Evolutionary conservation across 2,113 vertebrate genomes (phyloP).

Genomic region (Leucosticte australis): DNA sequence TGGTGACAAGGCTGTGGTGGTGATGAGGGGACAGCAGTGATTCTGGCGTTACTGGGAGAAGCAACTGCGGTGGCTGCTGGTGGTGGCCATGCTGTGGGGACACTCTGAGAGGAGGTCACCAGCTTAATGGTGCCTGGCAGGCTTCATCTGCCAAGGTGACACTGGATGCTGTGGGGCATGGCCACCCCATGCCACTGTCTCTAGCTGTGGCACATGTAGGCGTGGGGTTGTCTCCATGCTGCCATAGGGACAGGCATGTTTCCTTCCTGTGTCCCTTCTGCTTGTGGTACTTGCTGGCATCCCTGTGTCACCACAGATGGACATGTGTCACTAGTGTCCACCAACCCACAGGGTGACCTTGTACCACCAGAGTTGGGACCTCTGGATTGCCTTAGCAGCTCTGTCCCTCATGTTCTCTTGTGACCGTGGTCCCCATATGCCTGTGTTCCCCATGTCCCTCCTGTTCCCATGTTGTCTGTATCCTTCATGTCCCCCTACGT

Average conservation of each 20-base stretch:
- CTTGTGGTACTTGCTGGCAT: background rate
- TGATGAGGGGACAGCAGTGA: background rate
- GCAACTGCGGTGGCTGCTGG: background rate
- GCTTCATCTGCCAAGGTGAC: background rate
- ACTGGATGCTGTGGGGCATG: too few species aligned
- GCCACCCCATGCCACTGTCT: background rate
- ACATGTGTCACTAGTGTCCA: background rate
- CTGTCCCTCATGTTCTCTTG: background rate
- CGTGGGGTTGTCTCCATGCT: background rate
- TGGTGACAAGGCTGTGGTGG: background rate
- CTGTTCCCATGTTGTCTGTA: background rate
- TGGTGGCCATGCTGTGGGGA: constrained; percentile 71
- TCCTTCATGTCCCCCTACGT: background rate
- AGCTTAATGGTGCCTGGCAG: background rate
- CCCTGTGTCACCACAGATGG: background rate
- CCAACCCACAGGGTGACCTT: background rate
- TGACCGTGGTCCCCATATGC: background rate
- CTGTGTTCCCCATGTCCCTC: background rate
- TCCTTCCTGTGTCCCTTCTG: fast-evolving
- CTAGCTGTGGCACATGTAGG: background rate
- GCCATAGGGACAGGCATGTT: background rate
- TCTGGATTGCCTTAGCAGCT: background rate
- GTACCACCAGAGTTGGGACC: background rate
- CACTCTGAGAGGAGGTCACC: constrained; percentile 30
- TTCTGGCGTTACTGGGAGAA: background rate